Evolutionary conservation across 2,797 vertebrate species (phyloP).

Genomic region (Emydoidea blandingii): DNA sequence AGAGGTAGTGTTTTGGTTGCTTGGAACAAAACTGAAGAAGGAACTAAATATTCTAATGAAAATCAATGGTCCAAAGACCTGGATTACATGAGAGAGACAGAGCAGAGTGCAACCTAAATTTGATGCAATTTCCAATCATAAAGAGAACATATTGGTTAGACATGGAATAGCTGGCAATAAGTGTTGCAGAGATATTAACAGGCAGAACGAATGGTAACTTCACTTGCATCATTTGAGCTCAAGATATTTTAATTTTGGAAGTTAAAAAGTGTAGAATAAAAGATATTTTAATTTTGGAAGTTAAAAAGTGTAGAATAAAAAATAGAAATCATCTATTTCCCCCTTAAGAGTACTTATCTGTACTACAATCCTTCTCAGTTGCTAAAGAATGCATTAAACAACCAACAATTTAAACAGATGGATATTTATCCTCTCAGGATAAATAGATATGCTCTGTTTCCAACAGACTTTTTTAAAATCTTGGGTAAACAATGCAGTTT

Average conservation of each 20-base stretch:
- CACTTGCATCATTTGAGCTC: neutral
- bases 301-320: neutral
- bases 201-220: neutral
- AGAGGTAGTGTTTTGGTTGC: neutral
- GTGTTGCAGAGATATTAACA: neutral
- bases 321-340: neutral
- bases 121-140: neutral
- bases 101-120: neutral
- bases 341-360: neutral
- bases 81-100: neutral
- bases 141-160: neutral
- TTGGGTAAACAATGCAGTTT: conserved; percentile 71
- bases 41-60: neutral
- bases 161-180: neutral
- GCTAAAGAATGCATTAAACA: neutral
- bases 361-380: neutral
- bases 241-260: neutral
- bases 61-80: neutral
- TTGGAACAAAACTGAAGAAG: neutral
- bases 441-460: conserved; percentile 30
- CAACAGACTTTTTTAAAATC: conserved; percentile 12
- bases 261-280: neutral
- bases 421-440: neutral
- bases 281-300: neutral
- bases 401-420: neutral